These are phyloP conservation scores for Ferrisia virgata DNA, from an alignment of 2,888 invertebrate genomes.

Conservation along the genomic window DNA sequence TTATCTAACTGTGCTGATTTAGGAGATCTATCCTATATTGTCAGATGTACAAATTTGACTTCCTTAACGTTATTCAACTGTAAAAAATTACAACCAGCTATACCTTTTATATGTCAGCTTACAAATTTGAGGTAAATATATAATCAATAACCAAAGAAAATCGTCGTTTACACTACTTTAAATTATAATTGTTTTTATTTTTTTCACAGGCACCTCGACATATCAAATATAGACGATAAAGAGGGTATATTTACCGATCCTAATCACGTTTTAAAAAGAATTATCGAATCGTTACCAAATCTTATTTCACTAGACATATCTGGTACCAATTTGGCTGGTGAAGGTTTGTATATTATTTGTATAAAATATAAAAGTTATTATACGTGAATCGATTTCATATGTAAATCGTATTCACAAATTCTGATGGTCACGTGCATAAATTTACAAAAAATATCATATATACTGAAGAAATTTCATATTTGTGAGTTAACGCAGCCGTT, in stretches of 20 bases:
- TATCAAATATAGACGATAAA: conserved; percentile 72
- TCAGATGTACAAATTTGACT: conserved; percentile 39
- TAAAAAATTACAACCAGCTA: conserved; percentile 40
- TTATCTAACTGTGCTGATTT: conserved; percentile 45
- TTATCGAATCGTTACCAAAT: conserved; percentile 71
- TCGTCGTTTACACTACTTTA: too few species aligned
- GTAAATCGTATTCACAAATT: too few species aligned
- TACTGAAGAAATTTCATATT: background rate
- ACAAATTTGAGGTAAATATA: conserved; percentile 49
- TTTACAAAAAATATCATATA: background rate
- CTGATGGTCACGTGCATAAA: background rate
- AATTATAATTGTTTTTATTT: too few species aligned
- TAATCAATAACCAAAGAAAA: too few species aligned
- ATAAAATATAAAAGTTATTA: background rate
- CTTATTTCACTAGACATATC: conserved; percentile 88
- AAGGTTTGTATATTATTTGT: conserved; percentile 57
- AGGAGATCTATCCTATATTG: conserved; percentile 39
- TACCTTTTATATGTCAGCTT: conserved; percentile 41
- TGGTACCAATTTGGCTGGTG: conserved; percentile 90
- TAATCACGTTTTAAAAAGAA: conserved; percentile 65
- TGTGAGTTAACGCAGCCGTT: background rate
- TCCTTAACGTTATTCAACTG: conserved; percentile 47
- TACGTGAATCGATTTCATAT: background rate
- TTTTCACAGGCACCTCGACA: conserved; percentile 69
- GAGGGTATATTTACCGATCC: conserved; percentile 73